Conservation (phyloP, 2,113 vertebrate genomes). For the Sus scrofa region T2T-Sscrofa CM000817.6:130013501-130014000, state of each 20-base stretch:
- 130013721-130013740: constrained; percentile 48
- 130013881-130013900: constrained; percentile 67
- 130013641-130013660: constrained; percentile 41
- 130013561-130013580: constrained; percentile 88
- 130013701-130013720: constrained; percentile 54
- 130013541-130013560: constrained; percentile 94
- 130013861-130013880: constrained; percentile 65
- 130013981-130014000: not conserved
- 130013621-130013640: constrained; percentile 94
- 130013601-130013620: constrained; percentile 95
- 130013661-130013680: not conserved
- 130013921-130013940: not conserved
- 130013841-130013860: constrained; percentile 16
- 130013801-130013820: constrained; percentile 31
- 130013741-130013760: constrained; percentile 64
- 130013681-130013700: not conserved
- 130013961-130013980: constrained; percentile 28
- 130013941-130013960: constrained; percentile 64
- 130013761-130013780: constrained; percentile 66
- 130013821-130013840: constrained; percentile 72
- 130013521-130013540: constrained; percentile 57
- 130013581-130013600: constrained; percentile 87
- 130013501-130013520: not conserved
- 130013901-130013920: not conserved
- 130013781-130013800: constrained; percentile 3